phyloP scores from a whole-genome alignment of 2,888 invertebrate genomes.

The Ametastegia equiseti region DNA sequence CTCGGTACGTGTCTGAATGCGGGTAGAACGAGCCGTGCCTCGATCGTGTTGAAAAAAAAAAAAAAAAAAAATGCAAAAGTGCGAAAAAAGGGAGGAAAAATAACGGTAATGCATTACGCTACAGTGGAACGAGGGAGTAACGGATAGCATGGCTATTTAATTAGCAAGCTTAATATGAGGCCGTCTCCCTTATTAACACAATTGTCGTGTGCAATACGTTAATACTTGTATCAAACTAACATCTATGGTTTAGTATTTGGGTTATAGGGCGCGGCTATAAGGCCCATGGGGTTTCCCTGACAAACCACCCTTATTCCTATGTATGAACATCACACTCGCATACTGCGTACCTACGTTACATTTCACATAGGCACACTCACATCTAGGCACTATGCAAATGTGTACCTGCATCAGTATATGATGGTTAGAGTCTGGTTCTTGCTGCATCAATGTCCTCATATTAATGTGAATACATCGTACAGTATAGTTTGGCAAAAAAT shows the following conservation, averaged over 20 bases:
- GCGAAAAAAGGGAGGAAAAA: background rate
- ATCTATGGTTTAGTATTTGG: slow-evolving; percentile 57
- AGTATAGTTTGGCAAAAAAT: background rate
- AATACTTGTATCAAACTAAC: slow-evolving; percentile 1
- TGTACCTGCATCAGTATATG: background rate
- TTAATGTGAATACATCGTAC: background rate
- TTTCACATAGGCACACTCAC: background rate
- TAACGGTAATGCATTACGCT: background rate
- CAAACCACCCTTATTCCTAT: slow-evolving; percentile 31
- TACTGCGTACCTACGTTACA: background rate
- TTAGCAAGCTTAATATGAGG: slow-evolving; percentile 1
- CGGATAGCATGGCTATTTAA: slow-evolving; percentile 38
- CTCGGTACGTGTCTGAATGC: slow-evolving; percentile 9
- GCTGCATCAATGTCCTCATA: background rate
- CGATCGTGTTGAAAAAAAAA: background rate
- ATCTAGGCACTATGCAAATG: no score
- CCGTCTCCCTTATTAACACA: slow-evolving; percentile 30
- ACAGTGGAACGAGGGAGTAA: slow-evolving; percentile 15
- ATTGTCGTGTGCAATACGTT: slow-evolving; percentile 31
- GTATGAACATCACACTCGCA: background rate
- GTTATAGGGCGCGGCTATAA: slow-evolving; percentile 63
- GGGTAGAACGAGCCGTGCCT: background rate
- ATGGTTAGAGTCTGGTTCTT: background rate
- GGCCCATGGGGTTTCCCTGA: slow-evolving; percentile 57
- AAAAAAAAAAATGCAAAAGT: background rate